Conservation (phyloP, 2,113 vertebrate genomes). For the Rhea americana region DNA sequence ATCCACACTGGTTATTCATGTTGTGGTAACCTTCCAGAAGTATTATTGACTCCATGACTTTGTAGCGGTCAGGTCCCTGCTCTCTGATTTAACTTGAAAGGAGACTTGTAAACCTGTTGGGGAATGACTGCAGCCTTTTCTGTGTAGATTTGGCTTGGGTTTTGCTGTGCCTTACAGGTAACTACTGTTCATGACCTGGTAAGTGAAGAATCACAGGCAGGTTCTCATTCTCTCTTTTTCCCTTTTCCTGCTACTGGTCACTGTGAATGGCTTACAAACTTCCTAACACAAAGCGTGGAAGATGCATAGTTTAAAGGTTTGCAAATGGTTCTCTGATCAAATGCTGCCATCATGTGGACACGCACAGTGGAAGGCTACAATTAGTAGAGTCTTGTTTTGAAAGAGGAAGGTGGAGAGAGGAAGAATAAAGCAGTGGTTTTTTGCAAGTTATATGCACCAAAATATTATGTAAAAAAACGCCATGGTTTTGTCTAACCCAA, state of each 20-base stretch:
- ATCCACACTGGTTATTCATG: background rate
- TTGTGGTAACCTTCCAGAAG: background rate
- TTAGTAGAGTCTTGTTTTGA: fast-evolving
- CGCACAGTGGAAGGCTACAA: background rate
- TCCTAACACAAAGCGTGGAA: fast-evolving
- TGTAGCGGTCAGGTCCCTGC: background rate
- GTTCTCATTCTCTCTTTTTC: background rate
- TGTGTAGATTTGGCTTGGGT: background rate
- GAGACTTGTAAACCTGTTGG: background rate
- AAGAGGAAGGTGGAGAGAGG: background rate
- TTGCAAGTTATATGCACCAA: background rate
- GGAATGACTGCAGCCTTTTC: background rate
- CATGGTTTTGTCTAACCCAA: background rate
- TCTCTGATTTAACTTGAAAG: background rate
- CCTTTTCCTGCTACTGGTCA: background rate
- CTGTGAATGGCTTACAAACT: background rate
- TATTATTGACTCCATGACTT: background rate
- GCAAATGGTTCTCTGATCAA: background rate
- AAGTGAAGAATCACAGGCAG: fast-evolving
- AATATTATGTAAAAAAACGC: background rate
- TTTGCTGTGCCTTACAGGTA: background rate
- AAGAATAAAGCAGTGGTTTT: background rate
- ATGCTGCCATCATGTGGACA: slow-evolving; percentile 68
- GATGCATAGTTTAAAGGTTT: fast-evolving
- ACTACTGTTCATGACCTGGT: background rate